Conservation (phyloP, 2,113 vertebrate species). For the Cryptotis parvus region DNA sequence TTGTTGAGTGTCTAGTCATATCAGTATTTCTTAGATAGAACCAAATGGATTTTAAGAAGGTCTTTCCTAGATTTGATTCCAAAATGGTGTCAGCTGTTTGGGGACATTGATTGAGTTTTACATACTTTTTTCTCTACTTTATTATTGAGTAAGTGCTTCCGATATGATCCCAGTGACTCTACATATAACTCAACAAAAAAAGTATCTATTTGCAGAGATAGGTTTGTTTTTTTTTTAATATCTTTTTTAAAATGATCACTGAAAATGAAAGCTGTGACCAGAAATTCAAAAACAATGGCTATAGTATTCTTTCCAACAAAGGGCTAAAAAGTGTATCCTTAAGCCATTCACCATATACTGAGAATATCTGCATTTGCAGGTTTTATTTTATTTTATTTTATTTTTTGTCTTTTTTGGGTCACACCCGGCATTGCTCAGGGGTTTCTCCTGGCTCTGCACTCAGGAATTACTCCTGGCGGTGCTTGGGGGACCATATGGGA, state of each 20-base stretch:
- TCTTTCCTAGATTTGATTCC: too few species aligned
- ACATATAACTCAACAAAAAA: slow-evolving; percentile 36
- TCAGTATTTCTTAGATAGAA: too few species aligned
- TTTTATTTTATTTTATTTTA: slow-evolving; percentile 56
- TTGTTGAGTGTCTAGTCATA: background rate
- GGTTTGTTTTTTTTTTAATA: slow-evolving; percentile 62
- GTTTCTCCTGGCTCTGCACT: too few species aligned
- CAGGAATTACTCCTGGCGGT: too few species aligned
- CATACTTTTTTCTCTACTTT: background rate
- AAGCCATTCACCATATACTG: too few species aligned
- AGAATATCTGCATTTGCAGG: background rate
- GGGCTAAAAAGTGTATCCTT: background rate
- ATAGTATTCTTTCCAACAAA: background rate
- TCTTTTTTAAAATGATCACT: background rate
- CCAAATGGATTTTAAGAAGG: too few species aligned
- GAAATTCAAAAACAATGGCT: background rate
- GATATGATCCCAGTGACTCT: background rate
- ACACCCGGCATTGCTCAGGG: too few species aligned
- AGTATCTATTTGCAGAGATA: background rate
- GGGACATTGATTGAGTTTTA: background rate
- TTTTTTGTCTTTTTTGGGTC: too few species aligned
- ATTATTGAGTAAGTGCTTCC: slow-evolving; percentile 30
- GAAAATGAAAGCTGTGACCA: slow-evolving; percentile 62
- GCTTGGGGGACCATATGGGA: too few species aligned
- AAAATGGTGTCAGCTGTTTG: too few species aligned